Evolutionary conservation across 2,113 vertebrate species (phyloP).

Genomic region (Epinephelus fuscoguttatus): DNA sequence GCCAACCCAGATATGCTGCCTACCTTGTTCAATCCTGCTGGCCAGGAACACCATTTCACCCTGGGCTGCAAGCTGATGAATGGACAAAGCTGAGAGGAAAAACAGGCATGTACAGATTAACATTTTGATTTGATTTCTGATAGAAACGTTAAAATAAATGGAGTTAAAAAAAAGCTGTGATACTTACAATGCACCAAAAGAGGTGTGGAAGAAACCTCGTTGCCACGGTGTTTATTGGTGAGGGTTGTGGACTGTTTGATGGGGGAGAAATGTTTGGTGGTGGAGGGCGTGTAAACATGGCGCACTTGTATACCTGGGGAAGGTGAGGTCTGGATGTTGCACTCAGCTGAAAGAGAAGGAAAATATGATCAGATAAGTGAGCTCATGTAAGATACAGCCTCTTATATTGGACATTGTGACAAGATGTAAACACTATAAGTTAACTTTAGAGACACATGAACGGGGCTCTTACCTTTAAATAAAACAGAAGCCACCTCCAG

Average conservation of each 20-base stretch:
- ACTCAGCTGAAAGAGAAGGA: constrained; percentile 88
- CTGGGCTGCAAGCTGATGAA: constrained; percentile 97
- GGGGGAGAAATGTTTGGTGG: constrained; percentile 98
- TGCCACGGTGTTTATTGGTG: constrained; percentile 98
- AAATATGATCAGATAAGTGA: neutral
- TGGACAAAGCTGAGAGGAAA: constrained; percentile 90
- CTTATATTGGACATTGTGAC: neutral
- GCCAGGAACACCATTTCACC: constrained; percentile 98
- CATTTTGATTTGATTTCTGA: neutral
- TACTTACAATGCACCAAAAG: constrained; percentile 95
- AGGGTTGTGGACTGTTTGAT: constrained; percentile 98
- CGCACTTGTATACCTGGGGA: constrained; percentile 97
- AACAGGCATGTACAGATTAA: neutral
- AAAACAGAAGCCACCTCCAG: constrained; percentile 98
- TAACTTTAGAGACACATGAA: neutral
- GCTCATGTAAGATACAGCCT: neutral
- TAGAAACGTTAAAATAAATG: neutral
- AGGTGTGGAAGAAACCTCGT: constrained; percentile 97
- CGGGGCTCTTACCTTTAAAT: constrained; percentile 91
- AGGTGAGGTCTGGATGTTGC: constrained; percentile 96
- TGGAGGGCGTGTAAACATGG: constrained; percentile 97
- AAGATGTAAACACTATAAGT: neutral
- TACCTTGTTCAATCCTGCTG: constrained; percentile 97
- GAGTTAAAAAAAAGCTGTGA: neutral
- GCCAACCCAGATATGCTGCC: neutral